Base-by-base conservation (phyloP, 2,888 invertebrate species). In the Tenthredo livida region DNA sequence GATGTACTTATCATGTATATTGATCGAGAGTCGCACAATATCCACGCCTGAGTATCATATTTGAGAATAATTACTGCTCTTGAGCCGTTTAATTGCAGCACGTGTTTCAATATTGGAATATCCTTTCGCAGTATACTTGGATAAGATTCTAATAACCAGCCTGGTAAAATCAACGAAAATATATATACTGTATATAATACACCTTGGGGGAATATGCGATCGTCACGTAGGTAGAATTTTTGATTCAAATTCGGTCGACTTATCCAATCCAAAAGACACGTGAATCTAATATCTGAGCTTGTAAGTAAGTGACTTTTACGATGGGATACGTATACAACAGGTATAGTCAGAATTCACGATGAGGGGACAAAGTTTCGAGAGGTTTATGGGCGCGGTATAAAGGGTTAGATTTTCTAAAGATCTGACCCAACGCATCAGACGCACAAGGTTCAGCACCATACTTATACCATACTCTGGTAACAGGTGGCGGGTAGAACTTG, bases 391-490 rank as follows among this genome's bases (percentile, higher is more conserved):
- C 7, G 47, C 75, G n/a, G 37, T 78, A 84, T 78, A 84, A 84
- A 78, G 78, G 78, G 65, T 75, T 78, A 78, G 73, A 84, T 84
- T 84, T 84, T 84, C 78, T 84, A 78, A 84, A 67, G 77, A 84
- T 78, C 29, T 65, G 25, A 33, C 61, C 58, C 58, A 40, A 37
- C 37, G 80, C 61, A 61, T 21, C 58, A 61, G 50, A 58, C 80
- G 61, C 40, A 80, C 40, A 15, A 21, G 61, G 54, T 54, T 77
- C 40, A 80, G 61, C 9, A 58, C 21, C 37, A 40, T 21, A 40
- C 58, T 61, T 61, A 61, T 54, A 21, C 29, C 21, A 61, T 58
- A 58, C 37, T 80, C 40, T 40, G 65, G 84, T 84, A 84, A 84
- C 84, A 84, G 84, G 84, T 75, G 73, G 78, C 61, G 84, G 43